Percentiles rank a stretch among this genome's conserved stretches.
These are phyloP conservation scores for Eristalis tenax DNA, from an alignment of 2,888 invertebrate genomes.

Conservation along the genomic window DNA sequence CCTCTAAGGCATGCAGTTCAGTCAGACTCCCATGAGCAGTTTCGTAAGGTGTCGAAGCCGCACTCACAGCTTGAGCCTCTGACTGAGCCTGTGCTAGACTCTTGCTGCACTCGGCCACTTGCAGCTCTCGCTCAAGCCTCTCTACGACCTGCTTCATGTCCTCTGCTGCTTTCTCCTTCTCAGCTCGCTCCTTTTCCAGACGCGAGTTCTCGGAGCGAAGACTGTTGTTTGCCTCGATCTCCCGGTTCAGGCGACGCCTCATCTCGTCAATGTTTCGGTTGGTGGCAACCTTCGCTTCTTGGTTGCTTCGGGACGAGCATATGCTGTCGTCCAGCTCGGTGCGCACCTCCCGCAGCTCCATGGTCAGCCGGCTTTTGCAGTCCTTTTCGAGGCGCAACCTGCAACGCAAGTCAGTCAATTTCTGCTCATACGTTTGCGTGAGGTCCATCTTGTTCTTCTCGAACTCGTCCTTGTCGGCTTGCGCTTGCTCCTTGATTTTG, in stretches of 20 bases:
- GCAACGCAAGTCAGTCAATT: conserved; percentile 80
- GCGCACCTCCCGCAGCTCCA: conserved; percentile 78
- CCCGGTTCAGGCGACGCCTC: conserved; percentile 77
- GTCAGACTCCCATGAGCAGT: conserved; percentile 80
- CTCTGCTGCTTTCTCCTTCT: conserved; percentile 79
- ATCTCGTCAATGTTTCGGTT: conserved; percentile 79
- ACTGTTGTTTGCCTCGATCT: conserved; percentile 78
- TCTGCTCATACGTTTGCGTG: conserved; percentile 80
- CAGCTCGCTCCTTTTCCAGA: conserved; percentile 74
- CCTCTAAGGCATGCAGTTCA: conserved; percentile 78
- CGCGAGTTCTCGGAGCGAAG: conserved; percentile 76
- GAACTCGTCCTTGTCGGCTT: conserved; percentile 76
- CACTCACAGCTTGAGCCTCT: conserved; percentile 52
- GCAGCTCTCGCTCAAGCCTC: conserved; percentile 78
- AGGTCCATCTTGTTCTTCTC: conserved; percentile 80
- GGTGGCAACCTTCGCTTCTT: conserved; percentile 77
- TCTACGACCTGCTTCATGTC: conserved; percentile 75
- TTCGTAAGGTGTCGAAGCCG: conserved; percentile 77
- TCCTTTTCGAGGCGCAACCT: conserved; percentile 82
- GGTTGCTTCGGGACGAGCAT: conserved; percentile 76
- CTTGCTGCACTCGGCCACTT: conserved; percentile 77
- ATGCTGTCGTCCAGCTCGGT: conserved; percentile 79
- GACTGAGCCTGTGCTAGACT: conserved; percentile 74
- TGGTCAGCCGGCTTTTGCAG: conserved; percentile 79
- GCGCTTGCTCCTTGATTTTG: conserved; percentile 78